Percentiles rank a stretch among this genome's conserved stretches.
These are phyloP conservation scores for Ia io DNA, from an alignment of 2,113 vertebrate species.

Conservation along the genomic window DNA sequence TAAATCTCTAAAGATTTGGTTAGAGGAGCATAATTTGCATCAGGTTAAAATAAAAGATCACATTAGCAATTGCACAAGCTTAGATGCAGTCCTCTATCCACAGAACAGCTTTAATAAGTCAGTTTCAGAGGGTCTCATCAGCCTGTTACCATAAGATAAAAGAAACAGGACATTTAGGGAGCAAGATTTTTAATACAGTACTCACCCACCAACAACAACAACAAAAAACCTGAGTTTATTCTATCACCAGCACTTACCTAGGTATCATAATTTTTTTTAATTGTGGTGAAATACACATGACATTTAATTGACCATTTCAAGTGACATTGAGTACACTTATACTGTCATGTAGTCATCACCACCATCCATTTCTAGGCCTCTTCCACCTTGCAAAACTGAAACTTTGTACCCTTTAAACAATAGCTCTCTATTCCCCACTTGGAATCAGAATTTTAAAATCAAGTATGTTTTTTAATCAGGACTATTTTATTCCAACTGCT, in stretches of 20 bases:
- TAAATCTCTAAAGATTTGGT: conserved; percentile 70
- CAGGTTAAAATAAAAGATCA: conserved; percentile 71
- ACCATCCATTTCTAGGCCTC: neutral
- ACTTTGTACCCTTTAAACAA: neutral
- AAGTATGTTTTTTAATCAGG: neutral
- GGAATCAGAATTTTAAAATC: neutral
- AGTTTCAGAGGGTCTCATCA: neutral
- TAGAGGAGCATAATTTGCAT: conserved; percentile 52
- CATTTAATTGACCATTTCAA: neutral
- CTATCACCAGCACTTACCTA: neutral
- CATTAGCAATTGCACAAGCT: conserved; percentile 10
- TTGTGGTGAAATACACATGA: neutral
- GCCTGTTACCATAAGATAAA: neutral
- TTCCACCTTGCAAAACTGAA: neutral
- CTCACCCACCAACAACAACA: neutral
- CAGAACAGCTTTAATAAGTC: neutral
- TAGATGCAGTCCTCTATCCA: neutral
- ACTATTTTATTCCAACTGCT: neutral
- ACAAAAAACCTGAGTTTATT: neutral
- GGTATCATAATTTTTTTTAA: neutral
- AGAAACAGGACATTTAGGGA: neutral
- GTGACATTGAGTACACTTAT: neutral
- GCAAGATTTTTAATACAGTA: neutral
- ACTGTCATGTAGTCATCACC: neutral
- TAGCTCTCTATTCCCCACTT: neutral